Evolutionary conservation across 2,888 invertebrate species (phyloP).

Genomic region (Hesperia comma): DNA sequence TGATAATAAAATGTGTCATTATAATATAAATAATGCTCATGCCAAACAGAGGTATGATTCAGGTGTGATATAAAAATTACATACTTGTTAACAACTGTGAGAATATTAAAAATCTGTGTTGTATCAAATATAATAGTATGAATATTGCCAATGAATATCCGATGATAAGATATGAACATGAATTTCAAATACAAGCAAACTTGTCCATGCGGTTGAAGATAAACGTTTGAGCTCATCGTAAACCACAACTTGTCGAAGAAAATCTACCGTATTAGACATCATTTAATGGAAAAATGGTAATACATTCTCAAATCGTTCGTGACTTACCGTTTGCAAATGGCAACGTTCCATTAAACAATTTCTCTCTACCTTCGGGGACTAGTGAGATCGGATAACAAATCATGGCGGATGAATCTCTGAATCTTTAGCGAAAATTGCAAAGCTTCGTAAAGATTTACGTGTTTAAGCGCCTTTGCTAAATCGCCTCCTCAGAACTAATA

Average conservation of each 20-base stretch:
- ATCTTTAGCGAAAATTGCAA: conserved; percentile 62
- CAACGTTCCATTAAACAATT: conserved; percentile 48
- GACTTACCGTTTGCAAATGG: conserved; percentile 46
- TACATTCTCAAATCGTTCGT: conserved; percentile 24
- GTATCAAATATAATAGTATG: conserved; percentile 53
- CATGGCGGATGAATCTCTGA: conserved; percentile 45
- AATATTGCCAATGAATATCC: conserved; percentile 49
- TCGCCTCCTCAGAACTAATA: conserved; percentile 64
- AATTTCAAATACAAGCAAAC: conserved; percentile 55
- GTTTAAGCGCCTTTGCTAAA: conserved; percentile 62
- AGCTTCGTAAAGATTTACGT: conserved; percentile 65
- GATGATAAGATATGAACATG: conserved; percentile 49
- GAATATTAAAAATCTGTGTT: conserved; percentile 48
- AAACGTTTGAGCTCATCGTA: conserved; percentile 35
- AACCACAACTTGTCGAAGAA: conserved; percentile 25
- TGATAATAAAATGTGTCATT: conserved; percentile 39
- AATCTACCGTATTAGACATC: conserved; percentile 39
- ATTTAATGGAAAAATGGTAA: conserved; percentile 53
- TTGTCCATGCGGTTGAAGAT: conserved; percentile 55
- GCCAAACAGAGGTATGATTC: conserved; percentile 60
- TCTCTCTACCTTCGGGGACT: conserved; percentile 38
- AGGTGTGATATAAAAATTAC: conserved; percentile 60
- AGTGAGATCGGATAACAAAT: conserved; percentile 45
- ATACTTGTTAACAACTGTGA: conserved; percentile 52
- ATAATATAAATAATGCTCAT: conserved; percentile 59